These are phyloP conservation scores for Silvanus unidentatus DNA, from an alignment of 2,888 invertebrate species.

Conservation along the genomic window DNA sequence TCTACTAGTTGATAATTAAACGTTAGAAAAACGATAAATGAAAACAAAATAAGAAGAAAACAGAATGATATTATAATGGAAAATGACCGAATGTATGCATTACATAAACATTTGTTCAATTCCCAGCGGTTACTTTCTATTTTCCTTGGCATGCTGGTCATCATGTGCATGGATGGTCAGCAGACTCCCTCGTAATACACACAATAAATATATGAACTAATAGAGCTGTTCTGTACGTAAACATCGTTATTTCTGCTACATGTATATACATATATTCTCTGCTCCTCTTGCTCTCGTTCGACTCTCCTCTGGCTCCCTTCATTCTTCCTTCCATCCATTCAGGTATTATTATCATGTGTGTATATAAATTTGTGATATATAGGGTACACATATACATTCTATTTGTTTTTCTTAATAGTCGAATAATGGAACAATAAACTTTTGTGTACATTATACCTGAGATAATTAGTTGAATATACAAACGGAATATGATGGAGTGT, in stretches of 20 bases:
- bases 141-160: conserved; percentile 35
- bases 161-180: conserved; percentile 38
- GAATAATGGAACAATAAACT: no score
- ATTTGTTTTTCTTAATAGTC: conserved; percentile 30
- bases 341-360: conserved; percentile 20
- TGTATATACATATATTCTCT: no score
- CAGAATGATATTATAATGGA: background rate
- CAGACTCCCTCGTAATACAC: conserved; percentile 38
- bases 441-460: no score
- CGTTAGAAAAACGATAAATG: no score
- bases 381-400: no score
- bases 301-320: background rate
- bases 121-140: conserved; percentile 37
- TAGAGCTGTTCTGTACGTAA: conserved; percentile 43
- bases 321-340: conserved; percentile 3
- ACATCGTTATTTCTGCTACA: conserved; percentile 44
- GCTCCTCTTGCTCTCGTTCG: no score
- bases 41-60: background rate
- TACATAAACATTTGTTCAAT: conserved; percentile 33
- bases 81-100: conserved; percentile 1
- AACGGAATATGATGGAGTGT: no score
- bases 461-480: no score
- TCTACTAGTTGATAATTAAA: no score
- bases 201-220: conserved; percentile 46
- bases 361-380: conserved; percentile 28